Evolutionary conservation across 2,888 invertebrate species (phyloP), one percentile per base, ranked within the genome.

Genomic region (Neocrepidodera transversa): DNA sequence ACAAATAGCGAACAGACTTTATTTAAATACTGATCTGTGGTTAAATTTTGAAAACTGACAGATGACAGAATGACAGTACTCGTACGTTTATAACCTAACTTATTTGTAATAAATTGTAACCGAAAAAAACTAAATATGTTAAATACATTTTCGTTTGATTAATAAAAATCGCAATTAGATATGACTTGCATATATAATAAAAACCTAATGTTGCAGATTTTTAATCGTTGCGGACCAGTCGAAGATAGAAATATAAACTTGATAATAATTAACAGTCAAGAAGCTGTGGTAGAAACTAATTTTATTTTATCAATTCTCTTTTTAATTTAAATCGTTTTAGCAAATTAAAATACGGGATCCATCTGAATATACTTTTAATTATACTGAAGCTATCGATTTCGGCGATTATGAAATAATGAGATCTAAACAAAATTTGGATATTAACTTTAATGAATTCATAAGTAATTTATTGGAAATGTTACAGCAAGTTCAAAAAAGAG

Each of bases 381-480:
- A 74, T 50, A 75, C 74, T 1, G 66, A 74, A 49, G 60, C 66
- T 23, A 75, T 79, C 26, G 74, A 78, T 65, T 65, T 69, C 23
- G 63, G 63, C 2, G 66, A 64, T 50, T 79, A 79, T 65, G 75
- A 77, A 54, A 49, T 66, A 10, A 76, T 79, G 66, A 71, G 75
- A 56, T 55, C 55, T 2, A 76, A 76, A 38, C 79, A 79, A 61
- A 69, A 65, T 48, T 64, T 79, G 28, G 79, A 79, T 61, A 78
- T 79, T 43, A 70, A 73, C 61, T 79, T 74, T 62, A 68, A 69
- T 38, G 79, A 79, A 66, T 74, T 79, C 52, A 74, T 74, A 56
- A 66, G 69, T 6, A 76, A 79, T 63, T 63, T 79, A 30, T 64
- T 79, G 4, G 78, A 79, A 61, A 68, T 79, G 69, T 64, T 79